phyloP scores from a whole-genome alignment of 2,113 vertebrate genomes.

The Elephantulus edwardii region DNA sequence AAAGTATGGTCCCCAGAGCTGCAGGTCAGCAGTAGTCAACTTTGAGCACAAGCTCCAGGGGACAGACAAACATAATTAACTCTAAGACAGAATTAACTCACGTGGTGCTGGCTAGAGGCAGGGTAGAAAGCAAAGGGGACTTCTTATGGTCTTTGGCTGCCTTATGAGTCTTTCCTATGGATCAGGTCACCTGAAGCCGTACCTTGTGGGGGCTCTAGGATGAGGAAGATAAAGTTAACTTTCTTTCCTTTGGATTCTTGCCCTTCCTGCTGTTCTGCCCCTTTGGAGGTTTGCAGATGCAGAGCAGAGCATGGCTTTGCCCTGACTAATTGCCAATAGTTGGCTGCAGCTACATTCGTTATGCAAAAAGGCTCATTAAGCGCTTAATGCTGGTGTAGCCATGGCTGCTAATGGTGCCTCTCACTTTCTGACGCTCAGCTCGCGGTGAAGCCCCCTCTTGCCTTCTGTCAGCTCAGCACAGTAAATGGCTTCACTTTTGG shows the following conservation, averaged over 20 bases:
- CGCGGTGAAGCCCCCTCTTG: background rate
- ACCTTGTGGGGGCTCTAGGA: no score
- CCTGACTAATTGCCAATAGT: constrained; percentile 63
- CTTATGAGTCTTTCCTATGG: no score
- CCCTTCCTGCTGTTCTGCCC: background rate
- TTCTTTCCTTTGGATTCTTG: background rate
- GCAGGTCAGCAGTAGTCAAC: background rate
- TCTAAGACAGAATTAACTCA: no score
- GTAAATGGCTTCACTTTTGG: background rate
- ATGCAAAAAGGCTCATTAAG: constrained; percentile 58
- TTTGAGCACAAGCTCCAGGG: background rate
- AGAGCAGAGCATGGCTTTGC: background rate
- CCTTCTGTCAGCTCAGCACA: background rate
- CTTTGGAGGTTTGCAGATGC: background rate
- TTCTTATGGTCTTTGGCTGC: background rate
- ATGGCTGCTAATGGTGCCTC: background rate
- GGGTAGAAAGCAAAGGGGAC: background rate
- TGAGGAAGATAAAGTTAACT: background rate
- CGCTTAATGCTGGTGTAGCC: constrained; percentile 36
- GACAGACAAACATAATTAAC: background rate
- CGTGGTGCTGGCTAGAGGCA: background rate
- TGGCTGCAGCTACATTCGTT: constrained; percentile 36
- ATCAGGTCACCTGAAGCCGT: no score
- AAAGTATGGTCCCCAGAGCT: background rate
- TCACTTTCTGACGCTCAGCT: background rate